These are phyloP conservation scores for Seira ritae DNA, from an alignment of 2,888 invertebrate species.

Conservation along the genomic window DNA sequence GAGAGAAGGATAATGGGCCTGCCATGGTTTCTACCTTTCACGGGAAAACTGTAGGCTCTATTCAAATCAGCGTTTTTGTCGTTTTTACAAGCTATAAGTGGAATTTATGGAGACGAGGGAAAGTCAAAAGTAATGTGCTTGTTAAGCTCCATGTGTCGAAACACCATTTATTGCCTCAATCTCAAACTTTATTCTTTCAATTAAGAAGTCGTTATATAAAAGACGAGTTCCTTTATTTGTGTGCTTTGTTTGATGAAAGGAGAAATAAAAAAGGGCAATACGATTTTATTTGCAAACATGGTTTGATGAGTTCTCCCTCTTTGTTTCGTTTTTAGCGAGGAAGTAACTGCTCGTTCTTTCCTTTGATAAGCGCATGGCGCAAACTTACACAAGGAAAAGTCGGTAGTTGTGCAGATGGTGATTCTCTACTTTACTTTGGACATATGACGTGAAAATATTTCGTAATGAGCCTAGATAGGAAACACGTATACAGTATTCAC, in stretches of 20 bases:
- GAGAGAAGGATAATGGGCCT: constrained; percentile 13
- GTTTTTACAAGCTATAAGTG: too few species aligned
- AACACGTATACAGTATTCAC: too few species aligned
- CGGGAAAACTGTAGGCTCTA: neutral
- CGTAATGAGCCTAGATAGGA: too few species aligned
- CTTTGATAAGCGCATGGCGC: neutral
- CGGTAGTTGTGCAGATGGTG: too few species aligned
- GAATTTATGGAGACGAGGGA: constrained; percentile 1
- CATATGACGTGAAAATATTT: too few species aligned
- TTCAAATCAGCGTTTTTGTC: constrained; percentile 28
- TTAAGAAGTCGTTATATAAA: constrained; percentile 5
- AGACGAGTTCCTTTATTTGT: constrained; percentile 9
- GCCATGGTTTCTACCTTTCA: neutral
- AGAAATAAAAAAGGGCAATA: neutral
- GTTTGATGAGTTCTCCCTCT: neutral
- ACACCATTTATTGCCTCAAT: constrained; percentile 41
- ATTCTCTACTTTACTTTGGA: too few species aligned
- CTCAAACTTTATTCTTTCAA: constrained; percentile 10
- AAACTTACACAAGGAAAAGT: too few species aligned
- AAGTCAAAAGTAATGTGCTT: constrained; percentile 39
- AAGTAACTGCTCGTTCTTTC: neutral
- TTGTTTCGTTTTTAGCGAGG: neutral
- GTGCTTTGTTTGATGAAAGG: neutral
- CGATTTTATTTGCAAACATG: constrained; percentile 4
- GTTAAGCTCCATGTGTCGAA: constrained; percentile 28